phyloP scores from a whole-genome alignment of 2,888 invertebrate species.

The Philhelius pedissequus region DNA sequence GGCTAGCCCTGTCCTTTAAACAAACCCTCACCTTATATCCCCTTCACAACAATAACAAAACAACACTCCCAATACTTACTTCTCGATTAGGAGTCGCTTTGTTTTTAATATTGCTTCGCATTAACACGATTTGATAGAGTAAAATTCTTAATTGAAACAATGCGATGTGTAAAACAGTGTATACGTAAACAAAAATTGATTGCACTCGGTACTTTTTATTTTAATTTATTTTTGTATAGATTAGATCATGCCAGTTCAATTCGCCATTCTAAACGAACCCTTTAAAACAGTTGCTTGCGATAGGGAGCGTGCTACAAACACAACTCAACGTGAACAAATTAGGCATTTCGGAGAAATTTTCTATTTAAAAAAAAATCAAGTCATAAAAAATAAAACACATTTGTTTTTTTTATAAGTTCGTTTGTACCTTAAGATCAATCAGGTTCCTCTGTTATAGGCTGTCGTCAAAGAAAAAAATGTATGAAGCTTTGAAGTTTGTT shows the following conservation, averaged over 20 bases:
- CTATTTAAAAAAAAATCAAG: background rate
- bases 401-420: background rate
- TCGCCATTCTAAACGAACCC: background rate
- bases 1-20: background rate
- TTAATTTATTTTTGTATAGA: background rate
- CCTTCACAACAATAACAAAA: background rate
- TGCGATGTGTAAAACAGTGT: background rate
- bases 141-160: background rate
- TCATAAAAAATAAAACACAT: background rate
- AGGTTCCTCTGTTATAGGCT: slow-evolving; percentile 31
- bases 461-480: background rate
- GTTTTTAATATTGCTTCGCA: background rate
- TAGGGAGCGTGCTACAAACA: background rate
- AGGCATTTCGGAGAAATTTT: background rate
- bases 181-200: background rate
- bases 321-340: background rate
- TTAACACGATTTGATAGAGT: slow-evolving; percentile 3
- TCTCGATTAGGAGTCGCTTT: background rate
- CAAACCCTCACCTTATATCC: background rate
- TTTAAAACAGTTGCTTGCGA: background rate
- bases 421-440: slow-evolving; percentile 57
- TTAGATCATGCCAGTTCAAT: background rate
- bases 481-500: background rate
- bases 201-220: background rate
- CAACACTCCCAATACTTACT: background rate